Conservation (phyloP, 2,797 vertebrate species). For the Lophotriccus pileatus region DNA sequence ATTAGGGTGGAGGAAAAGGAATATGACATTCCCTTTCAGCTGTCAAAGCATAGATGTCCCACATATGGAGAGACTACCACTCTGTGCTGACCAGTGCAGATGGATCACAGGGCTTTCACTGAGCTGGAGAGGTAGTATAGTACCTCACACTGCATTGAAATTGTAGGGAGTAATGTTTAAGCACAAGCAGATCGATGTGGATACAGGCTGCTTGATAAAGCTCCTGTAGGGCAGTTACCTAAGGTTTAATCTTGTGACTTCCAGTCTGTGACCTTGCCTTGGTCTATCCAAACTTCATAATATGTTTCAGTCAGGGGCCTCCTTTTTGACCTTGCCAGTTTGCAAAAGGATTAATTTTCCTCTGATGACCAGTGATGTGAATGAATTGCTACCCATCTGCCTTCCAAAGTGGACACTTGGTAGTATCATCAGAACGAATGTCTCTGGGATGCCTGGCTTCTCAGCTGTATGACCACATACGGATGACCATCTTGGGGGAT, state of each 20-base stretch:
- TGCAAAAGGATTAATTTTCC: not conserved
- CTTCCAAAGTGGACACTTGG: not conserved
- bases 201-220: not conserved
- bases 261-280: not conserved
- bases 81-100: not conserved
- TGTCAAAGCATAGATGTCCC: not conserved
- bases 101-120: not conserved
- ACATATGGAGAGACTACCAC: fast-evolving
- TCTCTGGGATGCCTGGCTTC: not conserved
- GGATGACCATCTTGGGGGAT: not conserved
- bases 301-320: not conserved
- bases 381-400: not conserved
- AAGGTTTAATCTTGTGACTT: not conserved
- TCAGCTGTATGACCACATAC: not conserved
- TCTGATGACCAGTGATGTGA: not conserved
- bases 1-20: not conserved
- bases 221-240: not conserved
- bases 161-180: not conserved
- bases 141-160: not conserved
- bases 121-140: not conserved
- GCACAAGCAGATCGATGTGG: too few species aligned
- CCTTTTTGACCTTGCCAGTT: not conserved
- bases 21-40: not conserved
- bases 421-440: not conserved
- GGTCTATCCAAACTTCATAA: fast-evolving